Base-by-base conservation (phyloP, 2,888 invertebrate species). In the Ditula angustiorana region DNA sequence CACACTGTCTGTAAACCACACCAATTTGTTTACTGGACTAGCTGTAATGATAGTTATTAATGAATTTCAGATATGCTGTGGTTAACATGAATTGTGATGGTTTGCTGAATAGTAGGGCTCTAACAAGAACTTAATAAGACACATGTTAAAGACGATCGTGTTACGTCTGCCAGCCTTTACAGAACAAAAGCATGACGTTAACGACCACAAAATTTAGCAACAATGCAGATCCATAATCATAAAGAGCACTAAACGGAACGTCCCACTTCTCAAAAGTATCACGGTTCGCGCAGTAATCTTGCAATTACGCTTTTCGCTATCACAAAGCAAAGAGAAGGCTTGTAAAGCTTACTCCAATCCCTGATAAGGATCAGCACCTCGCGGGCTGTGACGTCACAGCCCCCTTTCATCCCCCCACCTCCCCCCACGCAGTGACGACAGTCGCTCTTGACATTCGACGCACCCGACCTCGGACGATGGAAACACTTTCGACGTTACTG, bases 361-460 rank as follows among this genome's bases (percentile, higher is more conserved):
- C 49, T 8, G 59, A 60, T 50, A 60, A 24, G 49, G 50, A 60
- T 60, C 50, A 23, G 46, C 11, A 23, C 23, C 2, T 30, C 28
- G 50, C 19, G 19, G n/a, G 19, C 5, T 24, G 33, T 61, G 61
- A 53, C 61, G 61, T 61, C 61, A 60, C 16, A 24, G 2, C 21
- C 30, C 30, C 30, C 50, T 26, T 3, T 44, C 24, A 35, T 28
- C 23, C 13, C 13, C 28, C 26, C 37, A 44, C 30, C 16, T 30
- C 8, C 50, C 28, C 11, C 28, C 52, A 53, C 52, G 52, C 52
- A 52, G 23, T 16, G 13, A 23, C 33, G 46, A 37, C 24, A 56
- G 50, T 28, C 41, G 61, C 52, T 44, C 61, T 61, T 61, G 61
- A 61, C 52, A 53, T 61, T 61, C 44, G 35, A 46, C 46, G 50